Percentiles rank a stretch among this genome's conserved stretches.
Conservation (phyloP, 2,888 invertebrate species). For the Sphaeridia pumilis region DNA sequence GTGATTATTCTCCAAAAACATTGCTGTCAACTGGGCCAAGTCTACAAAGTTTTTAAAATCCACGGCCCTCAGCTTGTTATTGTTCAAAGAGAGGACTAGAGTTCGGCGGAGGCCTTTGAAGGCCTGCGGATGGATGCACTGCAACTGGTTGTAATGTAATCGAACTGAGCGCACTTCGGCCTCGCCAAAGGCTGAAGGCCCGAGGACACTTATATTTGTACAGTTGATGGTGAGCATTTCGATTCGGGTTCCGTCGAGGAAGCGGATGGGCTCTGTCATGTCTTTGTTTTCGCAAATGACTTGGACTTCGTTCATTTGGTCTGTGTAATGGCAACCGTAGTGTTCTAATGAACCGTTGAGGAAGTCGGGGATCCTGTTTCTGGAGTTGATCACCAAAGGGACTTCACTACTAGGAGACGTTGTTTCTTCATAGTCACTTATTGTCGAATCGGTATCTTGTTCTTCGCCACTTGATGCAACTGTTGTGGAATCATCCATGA, state of each 20-base stretch:
- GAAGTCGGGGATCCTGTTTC: neutral
- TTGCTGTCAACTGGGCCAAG: neutral
- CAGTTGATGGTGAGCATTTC: slow-evolving; percentile 13
- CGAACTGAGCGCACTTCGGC: slow-evolving; percentile 9
- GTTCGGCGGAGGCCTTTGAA: slow-evolving; percentile 12
- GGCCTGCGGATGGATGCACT: slow-evolving; percentile 9
- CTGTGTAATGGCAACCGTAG: neutral
- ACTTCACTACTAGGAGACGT: neutral
- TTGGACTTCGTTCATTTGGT: neutral
- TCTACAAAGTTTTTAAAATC: slow-evolving; percentile 3
- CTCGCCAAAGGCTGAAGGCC: slow-evolving; percentile 12
- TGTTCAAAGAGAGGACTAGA: neutral
- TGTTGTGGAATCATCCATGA: neutral
- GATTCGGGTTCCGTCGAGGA: neutral
- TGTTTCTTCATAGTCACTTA: neutral
- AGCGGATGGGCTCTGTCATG: slow-evolving; percentile 16
- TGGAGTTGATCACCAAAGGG: no score
- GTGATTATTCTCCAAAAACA: slow-evolving; percentile 13
- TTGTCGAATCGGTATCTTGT: neutral
- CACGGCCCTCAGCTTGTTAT: slow-evolving; percentile 8
- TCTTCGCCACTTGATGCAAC: neutral
- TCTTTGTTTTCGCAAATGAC: slow-evolving; percentile 11
- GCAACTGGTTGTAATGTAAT: slow-evolving; percentile 4
- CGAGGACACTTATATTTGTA: slow-evolving; percentile 2
- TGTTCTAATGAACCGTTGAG: neutral